phyloP scores from a whole-genome alignment of 2,113 vertebrate genomes.

The Miniopterus natalensis region DNA sequence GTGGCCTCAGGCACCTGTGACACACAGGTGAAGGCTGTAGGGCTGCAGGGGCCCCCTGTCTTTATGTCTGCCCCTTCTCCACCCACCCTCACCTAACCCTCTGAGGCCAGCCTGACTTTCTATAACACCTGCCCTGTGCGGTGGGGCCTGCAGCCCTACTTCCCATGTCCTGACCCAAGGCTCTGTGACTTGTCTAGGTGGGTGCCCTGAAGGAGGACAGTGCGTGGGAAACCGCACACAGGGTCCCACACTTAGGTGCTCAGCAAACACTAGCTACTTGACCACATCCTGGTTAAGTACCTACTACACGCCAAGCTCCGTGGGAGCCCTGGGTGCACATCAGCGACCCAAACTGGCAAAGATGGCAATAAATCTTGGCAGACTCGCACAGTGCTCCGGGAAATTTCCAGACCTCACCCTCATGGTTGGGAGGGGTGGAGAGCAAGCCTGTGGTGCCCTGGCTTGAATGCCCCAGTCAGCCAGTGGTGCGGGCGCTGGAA shows the following conservation, averaged over 20 bases:
- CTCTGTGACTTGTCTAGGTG: neutral
- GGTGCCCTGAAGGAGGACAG: neutral
- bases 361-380: fast-evolving
- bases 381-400: neutral
- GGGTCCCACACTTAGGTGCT: fast-evolving
- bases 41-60: neutral
- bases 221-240: fast-evolving
- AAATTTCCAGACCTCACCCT: neutral
- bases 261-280: fast-evolving
- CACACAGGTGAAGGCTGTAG: too few relatives aligned
- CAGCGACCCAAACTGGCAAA: fast-evolving
- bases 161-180: neutral
- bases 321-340: fast-evolving
- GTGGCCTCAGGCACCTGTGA: neutral
- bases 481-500: conserved; percentile 75
- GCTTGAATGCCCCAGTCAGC: conserved; percentile 81
- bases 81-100: neutral
- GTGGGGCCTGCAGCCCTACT: fast-evolving
- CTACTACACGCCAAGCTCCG: fast-evolving
- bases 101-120: neutral
- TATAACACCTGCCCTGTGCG: fast-evolving
- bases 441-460: neutral
- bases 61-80: fast-evolving
- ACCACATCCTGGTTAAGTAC: fast-evolving
- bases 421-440: neutral